phyloP scores from a whole-genome alignment of 2,888 invertebrate species.

The Disparrhopalites patrizii region DNA sequence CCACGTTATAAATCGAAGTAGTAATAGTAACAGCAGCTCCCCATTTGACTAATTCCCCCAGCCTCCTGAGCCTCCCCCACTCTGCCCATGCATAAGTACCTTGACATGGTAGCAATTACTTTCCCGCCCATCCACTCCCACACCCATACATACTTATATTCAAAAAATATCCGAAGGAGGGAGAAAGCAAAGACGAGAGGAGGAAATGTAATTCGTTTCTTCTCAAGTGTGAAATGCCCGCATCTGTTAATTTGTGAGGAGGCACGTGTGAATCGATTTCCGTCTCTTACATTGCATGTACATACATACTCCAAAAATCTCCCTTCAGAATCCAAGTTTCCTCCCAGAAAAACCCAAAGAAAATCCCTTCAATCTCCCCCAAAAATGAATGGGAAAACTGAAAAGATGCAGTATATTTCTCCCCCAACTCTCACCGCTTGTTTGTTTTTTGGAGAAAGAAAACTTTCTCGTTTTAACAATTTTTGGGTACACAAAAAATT shows the following conservation, averaged over 20 bases:
- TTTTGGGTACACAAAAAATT: too few relatives aligned
- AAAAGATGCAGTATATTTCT: not conserved
- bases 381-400: not conserved
- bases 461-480: too few relatives aligned
- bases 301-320: not conserved
- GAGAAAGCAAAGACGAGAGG: not conserved
- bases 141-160: not conserved
- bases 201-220: constrained; percentile 15
- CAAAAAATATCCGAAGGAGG: not conserved
- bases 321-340: not conserved
- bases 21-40: too few relatives aligned
- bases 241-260: constrained; percentile 21
- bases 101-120: too few relatives aligned
- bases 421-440: not conserved
- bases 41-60: too few relatives aligned
- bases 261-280: constrained; percentile 23
- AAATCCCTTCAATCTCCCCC: not conserved
- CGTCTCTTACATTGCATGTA: not conserved
- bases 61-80: too few relatives aligned
- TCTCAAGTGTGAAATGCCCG: constrained; percentile 21
- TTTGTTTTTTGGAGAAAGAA: too few relatives aligned
- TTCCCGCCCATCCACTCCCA: not conserved
- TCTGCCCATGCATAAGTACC: too few relatives aligned
- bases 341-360: not conserved
- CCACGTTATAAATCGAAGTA: too few relatives aligned